Evolutionary conservation across 2,797 vertebrate genomes (phyloP).

Genomic region (Zonotrichia albicollis): DNA sequence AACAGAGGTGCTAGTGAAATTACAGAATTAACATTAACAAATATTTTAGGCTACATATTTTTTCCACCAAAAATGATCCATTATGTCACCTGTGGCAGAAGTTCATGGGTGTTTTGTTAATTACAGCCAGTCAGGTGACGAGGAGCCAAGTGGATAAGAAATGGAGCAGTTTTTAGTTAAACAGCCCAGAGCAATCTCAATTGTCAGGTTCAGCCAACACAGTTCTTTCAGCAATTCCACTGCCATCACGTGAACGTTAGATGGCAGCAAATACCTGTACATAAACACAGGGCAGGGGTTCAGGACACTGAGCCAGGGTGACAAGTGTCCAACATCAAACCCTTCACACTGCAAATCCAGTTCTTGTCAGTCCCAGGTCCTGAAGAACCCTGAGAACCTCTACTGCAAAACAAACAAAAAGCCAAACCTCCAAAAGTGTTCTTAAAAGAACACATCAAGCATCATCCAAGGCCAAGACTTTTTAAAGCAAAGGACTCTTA

Average conservation of each 20-base stretch:
- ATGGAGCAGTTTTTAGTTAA: background rate
- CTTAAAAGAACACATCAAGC: background rate
- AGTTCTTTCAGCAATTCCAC: background rate
- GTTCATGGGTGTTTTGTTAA: background rate
- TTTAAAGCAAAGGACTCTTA: background rate
- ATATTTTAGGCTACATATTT: background rate
- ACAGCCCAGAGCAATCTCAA: background rate
- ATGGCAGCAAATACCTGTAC: slow-evolving; percentile 67
- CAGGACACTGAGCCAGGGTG: background rate
- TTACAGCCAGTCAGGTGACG: background rate
- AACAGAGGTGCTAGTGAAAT: background rate
- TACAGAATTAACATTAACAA: background rate
- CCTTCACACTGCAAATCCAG: background rate
- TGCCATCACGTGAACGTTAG: slow-evolving; percentile 53
- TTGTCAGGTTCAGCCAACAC: background rate
- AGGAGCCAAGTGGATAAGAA: background rate
- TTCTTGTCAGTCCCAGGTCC: background rate
- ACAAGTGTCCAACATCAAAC: background rate
- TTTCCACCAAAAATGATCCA: background rate
- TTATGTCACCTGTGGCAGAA: background rate
- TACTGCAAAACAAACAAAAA: background rate
- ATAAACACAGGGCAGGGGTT: background rate
- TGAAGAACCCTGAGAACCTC: background rate
- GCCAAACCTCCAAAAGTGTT: background rate
- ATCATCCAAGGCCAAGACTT: background rate